These are phyloP conservation scores for Sycobia sp. DNA, from an alignment of 1,140 invertebrate genomes.

Conservation along the genomic window DNA sequence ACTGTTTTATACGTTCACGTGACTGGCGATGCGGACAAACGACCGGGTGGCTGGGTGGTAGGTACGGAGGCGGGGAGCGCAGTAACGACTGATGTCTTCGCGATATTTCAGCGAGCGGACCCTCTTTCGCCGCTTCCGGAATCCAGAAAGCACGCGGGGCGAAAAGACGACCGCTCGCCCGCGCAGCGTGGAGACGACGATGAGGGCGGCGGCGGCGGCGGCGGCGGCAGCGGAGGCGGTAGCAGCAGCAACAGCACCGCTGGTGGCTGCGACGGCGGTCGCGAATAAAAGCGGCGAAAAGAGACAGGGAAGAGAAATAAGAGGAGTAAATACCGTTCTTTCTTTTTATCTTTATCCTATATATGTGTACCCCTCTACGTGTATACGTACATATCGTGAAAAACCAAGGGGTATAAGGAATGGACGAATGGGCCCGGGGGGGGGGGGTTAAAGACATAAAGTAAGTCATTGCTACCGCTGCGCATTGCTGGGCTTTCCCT, in stretches of 20 bases:
- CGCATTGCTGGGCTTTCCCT: no score
- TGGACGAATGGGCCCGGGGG: neutral
- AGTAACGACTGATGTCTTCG: slow-evolving; percentile 44
- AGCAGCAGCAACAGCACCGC: neutral
- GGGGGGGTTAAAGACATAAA: no score
- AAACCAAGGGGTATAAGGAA: neutral
- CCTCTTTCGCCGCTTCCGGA: slow-evolving; percentile 20
- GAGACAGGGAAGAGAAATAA: neutral
- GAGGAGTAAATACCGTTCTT: slow-evolving; percentile 10
- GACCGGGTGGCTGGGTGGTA: slow-evolving; percentile 14
- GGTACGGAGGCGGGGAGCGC: neutral
- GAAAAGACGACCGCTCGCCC: slow-evolving; percentile 3
- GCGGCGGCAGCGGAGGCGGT: neutral
- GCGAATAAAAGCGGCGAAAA: slow-evolving; percentile 12
- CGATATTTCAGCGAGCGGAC: slow-evolving; percentile 43
- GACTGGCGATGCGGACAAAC: slow-evolving; percentile 42
- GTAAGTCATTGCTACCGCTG: no score
- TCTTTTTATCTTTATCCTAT: neutral
- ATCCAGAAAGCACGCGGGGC: slow-evolving; percentile 26
- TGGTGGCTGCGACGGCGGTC: neutral
- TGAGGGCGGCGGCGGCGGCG: neutral
- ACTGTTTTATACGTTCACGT: slow-evolving; percentile 37
- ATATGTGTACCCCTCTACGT: neutral
- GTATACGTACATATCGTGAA: neutral
- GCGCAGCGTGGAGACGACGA: no score